phyloP scores from a whole-genome alignment of 1,140 invertebrate genomes.

The Sminthurides bifidus region DNA sequence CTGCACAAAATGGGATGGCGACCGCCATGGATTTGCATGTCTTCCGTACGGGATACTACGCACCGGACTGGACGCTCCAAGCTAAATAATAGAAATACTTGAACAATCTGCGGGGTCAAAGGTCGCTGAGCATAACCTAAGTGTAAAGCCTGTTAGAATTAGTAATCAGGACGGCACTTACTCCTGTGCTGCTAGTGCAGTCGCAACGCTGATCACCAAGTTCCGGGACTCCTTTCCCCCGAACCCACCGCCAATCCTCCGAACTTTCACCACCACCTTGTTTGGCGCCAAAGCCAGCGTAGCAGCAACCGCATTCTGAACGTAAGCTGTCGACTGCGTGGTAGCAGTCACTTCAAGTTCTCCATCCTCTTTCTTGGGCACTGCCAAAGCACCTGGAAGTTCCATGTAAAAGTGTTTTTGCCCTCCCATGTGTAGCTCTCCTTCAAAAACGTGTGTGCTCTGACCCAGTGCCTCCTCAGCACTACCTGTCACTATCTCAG shows the following conservation, averaged over 20 bases:
- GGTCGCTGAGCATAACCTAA: background rate
- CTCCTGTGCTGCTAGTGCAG: conserved; percentile 43
- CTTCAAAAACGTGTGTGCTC: conserved; percentile 33
- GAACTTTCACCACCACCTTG: conserved; percentile 37
- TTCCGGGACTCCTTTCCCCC: conserved; percentile 44
- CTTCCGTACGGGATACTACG: conserved; percentile 41
- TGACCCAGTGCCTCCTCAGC: conserved; percentile 32
- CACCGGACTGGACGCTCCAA: conserved; percentile 27
- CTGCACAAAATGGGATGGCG: conserved; percentile 41
- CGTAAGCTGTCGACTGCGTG: conserved; percentile 38
- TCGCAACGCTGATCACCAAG: conserved; percentile 34
- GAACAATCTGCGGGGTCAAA: background rate
- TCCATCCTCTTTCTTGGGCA: conserved; percentile 41
- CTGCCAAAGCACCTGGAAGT: conserved; percentile 38
- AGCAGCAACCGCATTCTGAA: conserved; percentile 37
- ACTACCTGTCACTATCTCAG: conserved; percentile 33
- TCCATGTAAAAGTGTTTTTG: conserved; percentile 50
- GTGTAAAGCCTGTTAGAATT: background rate
- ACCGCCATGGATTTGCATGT: conserved; percentile 42
- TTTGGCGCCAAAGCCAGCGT: conserved; percentile 38
- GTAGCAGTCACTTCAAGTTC: conserved; percentile 42
- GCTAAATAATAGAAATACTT: conserved; percentile 23
- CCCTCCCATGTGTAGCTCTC: conserved; percentile 41
- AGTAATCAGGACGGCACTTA: conserved; percentile 22
- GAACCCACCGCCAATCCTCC: conserved; percentile 44